phyloP scores from a whole-genome alignment of 2,888 invertebrate genomes.

The Alentia gelatinosa region DNA sequence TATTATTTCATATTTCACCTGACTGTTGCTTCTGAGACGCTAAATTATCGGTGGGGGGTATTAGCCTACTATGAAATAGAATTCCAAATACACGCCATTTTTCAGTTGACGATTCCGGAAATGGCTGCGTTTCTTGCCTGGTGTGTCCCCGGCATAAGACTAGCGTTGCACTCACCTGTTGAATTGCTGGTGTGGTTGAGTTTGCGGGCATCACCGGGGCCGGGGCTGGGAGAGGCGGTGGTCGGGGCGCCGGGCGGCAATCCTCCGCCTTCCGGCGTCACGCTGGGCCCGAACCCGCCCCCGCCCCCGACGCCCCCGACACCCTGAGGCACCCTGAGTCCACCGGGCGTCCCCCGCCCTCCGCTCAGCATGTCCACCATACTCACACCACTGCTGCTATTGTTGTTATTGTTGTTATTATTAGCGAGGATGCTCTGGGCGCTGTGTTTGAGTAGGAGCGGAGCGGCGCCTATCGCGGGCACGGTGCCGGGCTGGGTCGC shows the following conservation, averaged over 20 bases:
- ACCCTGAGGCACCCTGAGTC: background rate
- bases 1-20: too few relatives aligned
- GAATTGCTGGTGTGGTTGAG: background rate
- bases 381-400: background rate
- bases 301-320: background rate
- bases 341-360: background rate
- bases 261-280: background rate
- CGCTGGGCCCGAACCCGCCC: background rate
- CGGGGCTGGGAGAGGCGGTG: background rate
- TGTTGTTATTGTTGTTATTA: background rate
- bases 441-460: background rate
- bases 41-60: too few relatives aligned
- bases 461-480: background rate
- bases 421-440: slow-evolving; percentile 27
- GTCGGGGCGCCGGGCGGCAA: background rate
- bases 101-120: too few relatives aligned
- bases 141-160: too few relatives aligned
- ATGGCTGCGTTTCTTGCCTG: too few relatives aligned
- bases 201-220: background rate
- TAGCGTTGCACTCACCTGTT: background rate
- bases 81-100: too few relatives aligned
- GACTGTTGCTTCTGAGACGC: too few relatives aligned
- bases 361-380: background rate
- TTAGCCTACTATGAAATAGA: too few relatives aligned
- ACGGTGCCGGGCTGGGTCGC: background rate